Evolutionary conservation across 2,888 invertebrate genomes (phyloP).

Genomic region (Heteromyza rotundicornis): DNA sequence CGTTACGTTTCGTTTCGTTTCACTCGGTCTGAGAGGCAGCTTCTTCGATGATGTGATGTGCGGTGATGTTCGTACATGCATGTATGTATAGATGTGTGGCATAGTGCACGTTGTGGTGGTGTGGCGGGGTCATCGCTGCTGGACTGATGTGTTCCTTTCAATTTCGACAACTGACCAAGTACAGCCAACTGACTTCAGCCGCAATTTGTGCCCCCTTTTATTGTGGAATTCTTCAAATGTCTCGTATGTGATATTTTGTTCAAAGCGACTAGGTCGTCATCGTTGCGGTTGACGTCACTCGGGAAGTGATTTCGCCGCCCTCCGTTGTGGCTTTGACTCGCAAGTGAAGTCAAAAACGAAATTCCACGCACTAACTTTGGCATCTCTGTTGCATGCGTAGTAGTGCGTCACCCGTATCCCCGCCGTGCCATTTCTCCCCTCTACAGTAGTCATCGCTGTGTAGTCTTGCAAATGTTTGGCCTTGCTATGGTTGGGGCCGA

Average conservation of each 20-base stretch:
- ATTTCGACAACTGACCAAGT: neutral
- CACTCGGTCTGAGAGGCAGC: neutral
- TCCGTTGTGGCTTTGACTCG: neutral
- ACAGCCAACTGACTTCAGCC: constrained; percentile 29
- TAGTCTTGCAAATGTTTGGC: no score
- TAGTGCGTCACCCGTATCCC: no score
- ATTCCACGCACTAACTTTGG: neutral
- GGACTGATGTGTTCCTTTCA: neutral
- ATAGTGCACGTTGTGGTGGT: no score
- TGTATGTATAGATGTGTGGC: no score
- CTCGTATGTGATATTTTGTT: neutral
- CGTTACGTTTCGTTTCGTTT: constrained; percentile 45
- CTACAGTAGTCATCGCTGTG: no score
- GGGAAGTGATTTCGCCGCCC: neutral
- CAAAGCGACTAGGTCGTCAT: no score
- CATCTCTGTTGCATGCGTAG: no score
- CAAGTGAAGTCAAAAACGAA: neutral
- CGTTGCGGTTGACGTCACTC: neutral
- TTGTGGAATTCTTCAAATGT: neutral
- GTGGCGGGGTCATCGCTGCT: neutral
- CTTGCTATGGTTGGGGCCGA: no score
- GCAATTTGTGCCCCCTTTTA: neutral
- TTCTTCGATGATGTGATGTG: neutral
- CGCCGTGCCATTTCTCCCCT: no score
- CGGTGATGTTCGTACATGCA: no score